A percentile compares a stretch with the other conserved stretches of the same genome.
phyloP scores from a whole-genome alignment of 2,888 invertebrate species.

The Aporophyla nigra region DNA sequence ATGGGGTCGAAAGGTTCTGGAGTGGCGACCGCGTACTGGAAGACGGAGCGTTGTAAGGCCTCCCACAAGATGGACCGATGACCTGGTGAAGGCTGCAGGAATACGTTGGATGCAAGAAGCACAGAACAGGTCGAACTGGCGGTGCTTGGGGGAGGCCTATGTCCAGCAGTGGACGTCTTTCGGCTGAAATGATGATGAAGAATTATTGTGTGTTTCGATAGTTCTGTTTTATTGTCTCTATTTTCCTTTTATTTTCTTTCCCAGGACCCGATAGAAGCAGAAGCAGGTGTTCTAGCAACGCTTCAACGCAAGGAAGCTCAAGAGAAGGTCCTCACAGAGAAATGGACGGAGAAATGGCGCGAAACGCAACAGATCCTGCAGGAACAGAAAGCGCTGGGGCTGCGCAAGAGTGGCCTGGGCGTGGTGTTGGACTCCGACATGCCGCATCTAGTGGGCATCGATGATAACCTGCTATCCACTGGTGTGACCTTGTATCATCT shows the following conservation, averaged over 20 bases:
- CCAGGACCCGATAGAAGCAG: slow-evolving; percentile 89
- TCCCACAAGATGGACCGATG: too few species aligned
- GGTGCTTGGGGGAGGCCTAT: too few species aligned
- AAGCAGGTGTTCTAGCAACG: slow-evolving; percentile 94
- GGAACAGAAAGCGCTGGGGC: slow-evolving; percentile 96
- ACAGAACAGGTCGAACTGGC: too few species aligned
- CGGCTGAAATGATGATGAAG: too few species aligned
- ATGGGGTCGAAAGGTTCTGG: too few species aligned
- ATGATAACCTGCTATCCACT: slow-evolving; percentile 96
- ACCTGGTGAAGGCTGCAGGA: too few species aligned
- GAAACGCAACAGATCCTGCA: slow-evolving; percentile 97
- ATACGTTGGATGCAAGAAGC: too few species aligned
- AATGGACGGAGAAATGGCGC: slow-evolving; percentile 98
- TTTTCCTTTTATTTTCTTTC: background rate
- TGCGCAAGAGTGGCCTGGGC: slow-evolving; percentile 96
- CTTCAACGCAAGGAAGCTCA: slow-evolving; percentile 97
- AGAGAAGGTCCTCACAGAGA: slow-evolving; percentile 96
- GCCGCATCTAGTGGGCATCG: slow-evolving; percentile 97
- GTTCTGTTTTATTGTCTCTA: background rate
- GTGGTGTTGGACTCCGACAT: slow-evolving; percentile 97
- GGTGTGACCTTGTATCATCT: slow-evolving; percentile 97
- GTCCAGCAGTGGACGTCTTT: too few species aligned
- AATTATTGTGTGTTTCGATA: background rate
- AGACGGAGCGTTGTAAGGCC: too few species aligned
- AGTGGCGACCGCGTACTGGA: too few species aligned